These are phyloP conservation scores for Perdita meconis DNA, from an alignment of 2,888 invertebrate genomes.

Conservation along the genomic window DNA sequence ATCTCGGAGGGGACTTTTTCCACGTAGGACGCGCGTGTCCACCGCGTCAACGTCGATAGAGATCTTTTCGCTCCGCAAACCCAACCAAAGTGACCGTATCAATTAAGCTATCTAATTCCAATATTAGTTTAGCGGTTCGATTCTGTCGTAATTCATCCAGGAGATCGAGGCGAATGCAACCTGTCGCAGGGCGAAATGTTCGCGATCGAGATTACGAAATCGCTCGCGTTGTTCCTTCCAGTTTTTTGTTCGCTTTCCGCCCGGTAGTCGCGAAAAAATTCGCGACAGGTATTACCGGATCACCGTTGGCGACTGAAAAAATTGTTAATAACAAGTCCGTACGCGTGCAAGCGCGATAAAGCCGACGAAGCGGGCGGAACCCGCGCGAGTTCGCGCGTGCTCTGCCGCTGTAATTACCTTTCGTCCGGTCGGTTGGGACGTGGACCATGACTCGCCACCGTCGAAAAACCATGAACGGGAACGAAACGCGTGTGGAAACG, in stretches of 20 bases:
- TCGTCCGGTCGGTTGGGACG: slow-evolving; percentile 56
- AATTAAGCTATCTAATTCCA: slow-evolving; percentile 38
- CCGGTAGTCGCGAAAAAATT: slow-evolving; percentile 37
- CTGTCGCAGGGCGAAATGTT: slow-evolving; percentile 34
- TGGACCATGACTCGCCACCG: slow-evolving; percentile 61
- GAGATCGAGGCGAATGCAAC: slow-evolving; percentile 48
- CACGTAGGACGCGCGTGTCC: not conserved
- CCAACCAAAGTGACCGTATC: slow-evolving; percentile 19
- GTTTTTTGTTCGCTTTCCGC: slow-evolving; percentile 12
- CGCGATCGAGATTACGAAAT: slow-evolving; percentile 42
- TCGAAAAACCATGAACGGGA: slow-evolving; percentile 48
- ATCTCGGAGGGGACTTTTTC: slow-evolving; percentile 16
- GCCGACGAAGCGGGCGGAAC: slow-evolving; percentile 3
- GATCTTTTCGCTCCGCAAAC: slow-evolving; percentile 53
- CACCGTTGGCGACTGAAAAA: slow-evolving; percentile 43
- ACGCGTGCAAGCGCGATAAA: slow-evolving; percentile 36
- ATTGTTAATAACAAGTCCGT: slow-evolving; percentile 61
- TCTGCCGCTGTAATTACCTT: slow-evolving; percentile 56
- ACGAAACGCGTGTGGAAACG: slow-evolving; percentile 48
- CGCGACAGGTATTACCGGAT: slow-evolving; percentile 56
- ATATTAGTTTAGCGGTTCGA: slow-evolving; percentile 32
- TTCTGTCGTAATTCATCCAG: slow-evolving; percentile 31
- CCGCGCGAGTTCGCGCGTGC: slow-evolving; percentile 26
- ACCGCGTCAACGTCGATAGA: slow-evolving; percentile 18
- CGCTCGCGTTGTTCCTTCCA: not conserved